These are phyloP conservation scores for Neocrepidodera transversa DNA, from an alignment of 2,888 invertebrate genomes.

Conservation along the genomic window DNA sequence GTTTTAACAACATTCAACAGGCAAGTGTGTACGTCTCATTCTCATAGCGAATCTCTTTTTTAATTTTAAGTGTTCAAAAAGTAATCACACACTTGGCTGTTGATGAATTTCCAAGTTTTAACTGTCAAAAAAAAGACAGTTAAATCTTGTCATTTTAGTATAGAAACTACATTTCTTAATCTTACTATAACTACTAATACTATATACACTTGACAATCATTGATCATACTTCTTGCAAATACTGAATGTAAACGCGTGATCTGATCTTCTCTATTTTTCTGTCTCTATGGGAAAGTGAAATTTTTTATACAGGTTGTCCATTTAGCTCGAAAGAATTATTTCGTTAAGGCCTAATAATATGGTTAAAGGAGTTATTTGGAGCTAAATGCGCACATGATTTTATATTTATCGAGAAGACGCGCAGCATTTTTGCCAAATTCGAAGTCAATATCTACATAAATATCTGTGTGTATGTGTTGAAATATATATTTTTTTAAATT, in stretches of 20 bases:
- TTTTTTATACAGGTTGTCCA: constrained; percentile 13
- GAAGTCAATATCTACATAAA: constrained; percentile 69
- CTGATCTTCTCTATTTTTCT: constrained; percentile 41
- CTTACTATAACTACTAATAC: constrained; percentile 42
- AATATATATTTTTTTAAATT: constrained; percentile 60
- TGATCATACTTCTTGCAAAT: constrained; percentile 45
- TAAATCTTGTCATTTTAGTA: constrained; percentile 30
- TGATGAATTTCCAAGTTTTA: constrained; percentile 8
- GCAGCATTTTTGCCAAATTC: constrained; percentile 68
- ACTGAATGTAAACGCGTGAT: constrained; percentile 49
- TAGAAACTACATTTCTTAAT: constrained; percentile 52
- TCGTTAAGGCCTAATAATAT: not conserved
- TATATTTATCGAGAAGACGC: constrained; percentile 41
- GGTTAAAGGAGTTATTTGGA: not conserved
- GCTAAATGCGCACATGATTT: constrained; percentile 14
- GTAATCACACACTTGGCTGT: not conserved
- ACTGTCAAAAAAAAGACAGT: constrained; percentile 6
- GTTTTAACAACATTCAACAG: constrained; percentile 34
- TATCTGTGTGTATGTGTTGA: constrained; percentile 63
- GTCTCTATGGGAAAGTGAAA: constrained; percentile 37
- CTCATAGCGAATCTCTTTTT: constrained; percentile 41
- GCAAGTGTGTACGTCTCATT: constrained; percentile 36
- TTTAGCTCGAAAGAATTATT: constrained; percentile 18
- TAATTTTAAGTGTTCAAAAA: constrained; percentile 16
- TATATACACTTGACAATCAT: constrained; percentile 62